Conservation (phyloP, 2,888 invertebrate species). For the Dorcus parallelipipedus region DNA sequence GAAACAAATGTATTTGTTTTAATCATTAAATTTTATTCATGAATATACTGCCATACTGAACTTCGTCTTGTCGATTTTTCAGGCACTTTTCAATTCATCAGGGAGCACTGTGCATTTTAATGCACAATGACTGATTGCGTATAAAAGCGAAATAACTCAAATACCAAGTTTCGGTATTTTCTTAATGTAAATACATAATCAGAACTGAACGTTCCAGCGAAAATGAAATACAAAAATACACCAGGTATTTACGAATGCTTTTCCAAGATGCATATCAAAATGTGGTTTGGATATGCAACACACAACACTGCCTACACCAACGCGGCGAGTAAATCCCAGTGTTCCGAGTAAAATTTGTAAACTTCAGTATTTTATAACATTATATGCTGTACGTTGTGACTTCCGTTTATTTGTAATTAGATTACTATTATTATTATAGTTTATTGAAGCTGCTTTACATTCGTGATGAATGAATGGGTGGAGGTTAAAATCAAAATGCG, state of each 20-base stretch:
- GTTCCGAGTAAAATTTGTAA: no score
- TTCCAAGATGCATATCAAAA: slow-evolving; percentile 10
- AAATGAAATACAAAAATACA: not conserved
- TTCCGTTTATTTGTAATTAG: no score
- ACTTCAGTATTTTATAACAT: no score
- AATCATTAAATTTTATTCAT: not conserved
- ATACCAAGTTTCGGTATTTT: not conserved
- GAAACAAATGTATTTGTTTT: no score
- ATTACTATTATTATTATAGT: no score
- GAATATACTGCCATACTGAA: not conserved
- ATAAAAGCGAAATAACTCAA: slow-evolving; percentile 5
- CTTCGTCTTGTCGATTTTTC: no score
- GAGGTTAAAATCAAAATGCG: no score
- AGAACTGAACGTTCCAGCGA: slow-evolving; percentile 1
- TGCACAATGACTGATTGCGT: slow-evolving; percentile 17
- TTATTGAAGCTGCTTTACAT: no score
- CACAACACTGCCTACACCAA: slow-evolving; percentile 13
- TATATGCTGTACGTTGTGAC: no score
- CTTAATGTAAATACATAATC: slow-evolving; percentile 10
- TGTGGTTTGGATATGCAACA: slow-evolving; percentile 15
- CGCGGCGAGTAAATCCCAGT: slow-evolving; percentile 1
- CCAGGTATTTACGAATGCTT: slow-evolving; percentile 2
- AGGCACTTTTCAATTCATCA: slow-evolving; percentile 1
- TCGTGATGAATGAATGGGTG: no score
- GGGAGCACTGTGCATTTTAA: slow-evolving; percentile 4